Conservation (phyloP, 2,888 invertebrate species). For the Lepidochrysops patricia region DNA sequence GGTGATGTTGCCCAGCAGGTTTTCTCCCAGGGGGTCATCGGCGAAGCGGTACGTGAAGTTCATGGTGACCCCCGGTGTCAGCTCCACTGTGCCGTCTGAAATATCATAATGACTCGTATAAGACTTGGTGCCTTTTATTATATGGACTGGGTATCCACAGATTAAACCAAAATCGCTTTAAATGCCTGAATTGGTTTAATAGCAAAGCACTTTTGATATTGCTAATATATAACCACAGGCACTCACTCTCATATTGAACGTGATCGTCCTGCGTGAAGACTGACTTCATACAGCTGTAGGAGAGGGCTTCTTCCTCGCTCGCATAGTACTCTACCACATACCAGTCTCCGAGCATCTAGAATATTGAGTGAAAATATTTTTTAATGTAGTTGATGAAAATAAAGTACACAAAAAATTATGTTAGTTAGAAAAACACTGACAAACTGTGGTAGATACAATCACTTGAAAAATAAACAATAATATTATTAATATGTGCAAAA, state of each 20-base stretch:
- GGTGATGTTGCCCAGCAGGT: conserved; percentile 88
- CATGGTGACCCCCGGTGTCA: conserved; percentile 83
- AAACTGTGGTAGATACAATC: too few relatives aligned
- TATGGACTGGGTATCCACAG: too few relatives aligned
- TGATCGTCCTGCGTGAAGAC: conserved; percentile 76
- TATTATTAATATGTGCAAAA: too few relatives aligned
- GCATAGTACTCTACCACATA: conserved; percentile 92
- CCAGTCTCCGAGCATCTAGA: conserved; percentile 87
- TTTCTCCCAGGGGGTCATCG: conserved; percentile 87
- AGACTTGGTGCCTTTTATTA: too few relatives aligned
- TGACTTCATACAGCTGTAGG: conserved; percentile 90
- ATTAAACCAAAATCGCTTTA: too few relatives aligned
- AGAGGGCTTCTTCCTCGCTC: conserved; percentile 88
- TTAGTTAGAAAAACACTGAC: too few relatives aligned
- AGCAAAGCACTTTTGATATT: not conserved
- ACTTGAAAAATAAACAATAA: too few relatives aligned
- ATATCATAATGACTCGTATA: too few relatives aligned
- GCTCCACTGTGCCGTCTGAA: conserved; percentile 56
- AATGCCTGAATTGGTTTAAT: too few relatives aligned
- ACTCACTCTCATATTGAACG: conserved; percentile 48
- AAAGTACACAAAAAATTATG: too few relatives aligned
- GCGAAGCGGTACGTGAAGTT: conserved; percentile 91
- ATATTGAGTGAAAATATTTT: conserved; percentile 10
- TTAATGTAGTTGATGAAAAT: not conserved
- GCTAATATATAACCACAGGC: not conserved